These are phyloP conservation scores for Chelonus formosanus DNA, from an alignment of 2,888 invertebrate genomes.

Conservation along the genomic window DNA sequence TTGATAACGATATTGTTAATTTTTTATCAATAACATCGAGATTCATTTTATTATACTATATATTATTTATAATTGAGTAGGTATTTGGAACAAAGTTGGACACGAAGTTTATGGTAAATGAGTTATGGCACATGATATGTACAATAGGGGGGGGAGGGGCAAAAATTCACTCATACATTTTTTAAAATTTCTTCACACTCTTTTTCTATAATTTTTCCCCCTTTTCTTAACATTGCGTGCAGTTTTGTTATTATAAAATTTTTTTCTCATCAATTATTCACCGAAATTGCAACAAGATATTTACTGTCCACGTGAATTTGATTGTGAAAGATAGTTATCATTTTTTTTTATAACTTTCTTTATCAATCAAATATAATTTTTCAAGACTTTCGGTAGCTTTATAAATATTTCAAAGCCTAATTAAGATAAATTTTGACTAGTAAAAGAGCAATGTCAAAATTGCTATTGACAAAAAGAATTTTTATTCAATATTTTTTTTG, in stretches of 20 bases:
- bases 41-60: slow-evolving; percentile 63
- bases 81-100: slow-evolving; percentile 65
- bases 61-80: slow-evolving; percentile 64
- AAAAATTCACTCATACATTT: slow-evolving; percentile 33
- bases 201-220: slow-evolving; percentile 30
- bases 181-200: slow-evolving; percentile 21
- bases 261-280: neutral
- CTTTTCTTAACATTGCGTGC: slow-evolving; percentile 55
- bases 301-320: neutral
- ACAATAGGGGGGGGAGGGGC: slow-evolving; percentile 53
- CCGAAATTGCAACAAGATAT: too few species aligned
- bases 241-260: slow-evolving; percentile 46
- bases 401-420: slow-evolving; percentile 39
- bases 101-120: slow-evolving; percentile 63
- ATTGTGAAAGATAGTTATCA: neutral
- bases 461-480: neutral
- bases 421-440: slow-evolving; percentile 38
- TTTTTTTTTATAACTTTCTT: neutral
- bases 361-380: neutral
- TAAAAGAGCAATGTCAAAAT: slow-evolving; percentile 34
- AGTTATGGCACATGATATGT: slow-evolving; percentile 65
- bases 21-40: slow-evolving; percentile 65
- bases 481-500: neutral
- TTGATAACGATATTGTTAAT: slow-evolving; percentile 30
- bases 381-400: slow-evolving; percentile 33